phyloP scores from a whole-genome alignment of 2,797 vertebrate species.

The Lemur catta region DNA sequence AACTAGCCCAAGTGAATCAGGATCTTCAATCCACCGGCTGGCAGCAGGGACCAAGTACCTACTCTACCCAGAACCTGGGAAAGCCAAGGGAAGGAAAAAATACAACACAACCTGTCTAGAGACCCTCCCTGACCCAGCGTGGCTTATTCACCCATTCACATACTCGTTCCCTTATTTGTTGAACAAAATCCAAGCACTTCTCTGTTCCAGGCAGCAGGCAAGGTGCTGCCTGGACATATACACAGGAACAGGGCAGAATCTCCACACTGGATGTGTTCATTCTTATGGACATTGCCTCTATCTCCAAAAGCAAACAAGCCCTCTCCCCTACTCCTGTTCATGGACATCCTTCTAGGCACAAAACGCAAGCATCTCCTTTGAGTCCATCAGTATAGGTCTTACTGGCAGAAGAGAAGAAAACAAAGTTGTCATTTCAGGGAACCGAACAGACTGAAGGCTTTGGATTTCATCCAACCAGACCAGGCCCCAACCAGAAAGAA shows the following conservation, averaged over 20 bases:
- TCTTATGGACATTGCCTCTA: neutral
- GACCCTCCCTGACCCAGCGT: fast-evolving
- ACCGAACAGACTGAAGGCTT: neutral
- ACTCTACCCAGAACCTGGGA: neutral
- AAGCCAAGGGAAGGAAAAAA: neutral
- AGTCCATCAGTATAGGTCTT: neutral
- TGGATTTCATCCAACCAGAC: neutral
- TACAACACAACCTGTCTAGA: neutral
- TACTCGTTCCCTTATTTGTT: neutral
- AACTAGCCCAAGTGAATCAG: neutral
- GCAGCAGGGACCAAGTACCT: neutral
- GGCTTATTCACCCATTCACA: neutral
- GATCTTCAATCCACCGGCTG: neutral
- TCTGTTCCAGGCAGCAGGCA: neutral
- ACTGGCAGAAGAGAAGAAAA: neutral
- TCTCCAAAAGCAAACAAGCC: neutral
- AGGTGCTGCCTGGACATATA: neutral
- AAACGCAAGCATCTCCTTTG: neutral
- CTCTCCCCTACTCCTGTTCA: neutral
- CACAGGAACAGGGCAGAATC: neutral
- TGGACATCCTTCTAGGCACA: neutral
- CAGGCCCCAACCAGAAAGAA: neutral
- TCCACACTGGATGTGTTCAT: neutral
- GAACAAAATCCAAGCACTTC: neutral
- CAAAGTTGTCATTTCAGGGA: neutral